Conservation (phyloP, 2,888 invertebrate species). For the Cryptocheilus praepositus region DNA sequence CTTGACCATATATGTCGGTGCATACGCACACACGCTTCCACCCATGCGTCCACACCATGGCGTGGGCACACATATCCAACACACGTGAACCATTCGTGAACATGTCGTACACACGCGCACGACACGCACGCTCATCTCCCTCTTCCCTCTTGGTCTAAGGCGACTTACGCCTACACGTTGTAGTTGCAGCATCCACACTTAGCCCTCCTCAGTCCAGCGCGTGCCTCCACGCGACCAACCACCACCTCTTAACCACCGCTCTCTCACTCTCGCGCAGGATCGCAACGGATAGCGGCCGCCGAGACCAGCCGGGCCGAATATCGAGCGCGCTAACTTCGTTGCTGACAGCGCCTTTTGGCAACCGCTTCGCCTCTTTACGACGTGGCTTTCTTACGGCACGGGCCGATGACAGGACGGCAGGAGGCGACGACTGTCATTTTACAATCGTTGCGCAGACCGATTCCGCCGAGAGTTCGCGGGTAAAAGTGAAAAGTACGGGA, state of each 20-base stretch:
- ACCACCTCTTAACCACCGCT: slow-evolving; percentile 65
- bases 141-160: slow-evolving; percentile 55
- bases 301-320: slow-evolving; percentile 27
- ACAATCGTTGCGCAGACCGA: too few relatives aligned
- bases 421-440: too few relatives aligned
- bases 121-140: slow-evolving; percentile 20
- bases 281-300: slow-evolving; percentile 33
- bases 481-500: too few relatives aligned
- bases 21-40: too few relatives aligned
- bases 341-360: too few relatives aligned
- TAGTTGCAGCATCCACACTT: slow-evolving; percentile 74
- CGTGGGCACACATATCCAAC: too few relatives aligned
- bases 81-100: too few relatives aligned
- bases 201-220: slow-evolving; percentile 73
- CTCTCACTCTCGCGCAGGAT: slow-evolving; percentile 60
- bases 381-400: neutral
- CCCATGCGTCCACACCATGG: too few relatives aligned
- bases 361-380: slow-evolving; percentile 2
- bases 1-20: too few relatives aligned
- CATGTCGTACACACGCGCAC: too few relatives aligned
- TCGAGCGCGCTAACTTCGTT: slow-evolving; percentile 36
- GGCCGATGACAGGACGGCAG: slow-evolving; percentile 12
- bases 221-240: slow-evolving; percentile 75
- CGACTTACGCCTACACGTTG: slow-evolving; percentile 72
- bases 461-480: too few relatives aligned